Evolutionary conservation across 2,113 vertebrate species (phyloP).

Genomic region (Oryzias woworae): DNA sequence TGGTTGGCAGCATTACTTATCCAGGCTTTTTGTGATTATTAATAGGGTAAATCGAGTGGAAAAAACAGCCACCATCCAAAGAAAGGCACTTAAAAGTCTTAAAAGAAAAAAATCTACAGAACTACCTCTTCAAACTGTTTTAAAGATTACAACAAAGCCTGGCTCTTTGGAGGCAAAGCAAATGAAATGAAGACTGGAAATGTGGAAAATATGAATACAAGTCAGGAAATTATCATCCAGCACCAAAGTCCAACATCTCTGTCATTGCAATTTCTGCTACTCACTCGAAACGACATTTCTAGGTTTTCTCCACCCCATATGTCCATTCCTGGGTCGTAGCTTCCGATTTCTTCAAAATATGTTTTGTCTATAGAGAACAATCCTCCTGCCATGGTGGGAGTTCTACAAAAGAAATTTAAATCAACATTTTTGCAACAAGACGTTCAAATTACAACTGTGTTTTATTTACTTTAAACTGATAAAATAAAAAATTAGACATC

Average conservation of each 20-base stretch:
- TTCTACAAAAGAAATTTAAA: conserved; percentile 75
- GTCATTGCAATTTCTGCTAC: conserved; percentile 23
- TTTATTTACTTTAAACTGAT: neutral
- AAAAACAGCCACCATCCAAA: no score
- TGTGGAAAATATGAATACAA: no score
- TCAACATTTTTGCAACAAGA: conserved; percentile 1
- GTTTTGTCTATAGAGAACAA: conserved; percentile 96
- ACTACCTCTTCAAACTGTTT: no score
- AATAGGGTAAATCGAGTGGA: no score
- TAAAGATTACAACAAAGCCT: no score
- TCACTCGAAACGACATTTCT: conserved; percentile 99
- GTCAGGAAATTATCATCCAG: neutral
- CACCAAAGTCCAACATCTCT: neutral
- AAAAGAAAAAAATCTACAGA: no score
- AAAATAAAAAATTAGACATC: neutral
- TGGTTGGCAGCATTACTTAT: no score
- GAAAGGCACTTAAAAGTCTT: no score
- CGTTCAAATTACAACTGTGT: neutral
- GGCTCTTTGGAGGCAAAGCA: no score
- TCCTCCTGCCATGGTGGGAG: conserved; percentile 98
- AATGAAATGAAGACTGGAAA: no score
- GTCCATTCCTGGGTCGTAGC: conserved; percentile 98
- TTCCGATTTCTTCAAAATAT: conserved; percentile 99
- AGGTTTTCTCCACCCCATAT: conserved; percentile 99
- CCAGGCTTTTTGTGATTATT: no score